Conservation (phyloP, 2,888 invertebrate genomes). For the Penaeus monodon region DNA sequence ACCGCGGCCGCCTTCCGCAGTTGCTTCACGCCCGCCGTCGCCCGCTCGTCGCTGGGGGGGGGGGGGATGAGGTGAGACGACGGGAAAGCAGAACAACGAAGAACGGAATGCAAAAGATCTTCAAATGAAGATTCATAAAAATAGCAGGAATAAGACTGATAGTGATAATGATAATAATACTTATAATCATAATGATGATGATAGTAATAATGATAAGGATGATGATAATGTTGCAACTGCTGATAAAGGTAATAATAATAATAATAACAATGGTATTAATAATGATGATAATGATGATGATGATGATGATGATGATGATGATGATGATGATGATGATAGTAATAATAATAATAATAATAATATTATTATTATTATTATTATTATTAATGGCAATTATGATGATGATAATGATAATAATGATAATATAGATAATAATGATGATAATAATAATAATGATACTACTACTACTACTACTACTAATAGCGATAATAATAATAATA, state of each 20-base stretch:
- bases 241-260: neutral
- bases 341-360: neutral
- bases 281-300: neutral
- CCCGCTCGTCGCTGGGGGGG: too few species aligned
- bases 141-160: too few species aligned
- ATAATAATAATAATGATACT: constrained; percentile 8
- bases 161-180: neutral
- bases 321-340: neutral
- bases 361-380: too few species aligned
- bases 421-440: neutral
- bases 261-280: neutral
- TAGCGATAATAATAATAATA: too few species aligned
- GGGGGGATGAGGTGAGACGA: too few species aligned
- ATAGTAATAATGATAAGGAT: neutral
- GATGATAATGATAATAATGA: neutral
- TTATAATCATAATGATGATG: neutral
- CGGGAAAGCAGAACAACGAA: too few species aligned
- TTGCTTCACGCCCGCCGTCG: too few species aligned
- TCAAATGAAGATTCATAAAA: too few species aligned
- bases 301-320: neutral
- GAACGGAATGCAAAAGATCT: too few species aligned
- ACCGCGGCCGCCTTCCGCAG: too few species aligned
- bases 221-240: neutral
- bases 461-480: too few species aligned
- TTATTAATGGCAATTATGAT: neutral